A percentile compares a stretch with the other conserved stretches of the same genome.
Evolutionary conservation across 2,113 vertebrate species (phyloP).

Genomic region (Callocephalon fimbriatum): DNA sequence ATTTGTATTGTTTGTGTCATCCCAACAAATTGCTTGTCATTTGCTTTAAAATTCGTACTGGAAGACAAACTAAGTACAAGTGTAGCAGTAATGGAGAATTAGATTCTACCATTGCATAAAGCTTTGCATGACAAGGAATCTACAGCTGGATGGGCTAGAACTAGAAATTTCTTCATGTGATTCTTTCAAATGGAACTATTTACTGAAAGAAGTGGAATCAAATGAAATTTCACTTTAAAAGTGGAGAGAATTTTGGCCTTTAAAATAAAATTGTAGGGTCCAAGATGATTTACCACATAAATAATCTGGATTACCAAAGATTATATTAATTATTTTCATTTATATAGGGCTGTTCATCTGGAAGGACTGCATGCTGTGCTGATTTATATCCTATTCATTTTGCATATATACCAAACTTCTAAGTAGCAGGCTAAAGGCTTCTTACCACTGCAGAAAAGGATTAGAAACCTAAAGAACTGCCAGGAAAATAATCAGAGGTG

Average conservation of each 20-base stretch:
- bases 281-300: neutral
- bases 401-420: neutral
- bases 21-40: slow-evolving; percentile 15
- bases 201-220: slow-evolving; percentile 4
- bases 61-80: slow-evolving; percentile 10
- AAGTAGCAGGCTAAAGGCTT: neutral
- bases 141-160: neutral
- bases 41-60: neutral
- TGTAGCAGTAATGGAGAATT: neutral
- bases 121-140: neutral
- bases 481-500: neutral
- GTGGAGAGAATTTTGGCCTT: neutral
- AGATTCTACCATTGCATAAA: neutral
- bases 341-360: neutral
- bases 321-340: neutral
- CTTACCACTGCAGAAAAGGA: neutral
- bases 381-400: neutral
- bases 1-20: slow-evolving; percentile 8
- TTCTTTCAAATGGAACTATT: slow-evolving; percentile 19
- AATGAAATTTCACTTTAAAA: neutral
- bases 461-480: neutral
- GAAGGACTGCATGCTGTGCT: neutral
- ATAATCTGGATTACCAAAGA: neutral
- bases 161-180: neutral
- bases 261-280: neutral